These are phyloP conservation scores for Anneissia japonica DNA, from an alignment of 35 echinoderm and acorn worm genomes.

Conservation along the genomic window DNA sequence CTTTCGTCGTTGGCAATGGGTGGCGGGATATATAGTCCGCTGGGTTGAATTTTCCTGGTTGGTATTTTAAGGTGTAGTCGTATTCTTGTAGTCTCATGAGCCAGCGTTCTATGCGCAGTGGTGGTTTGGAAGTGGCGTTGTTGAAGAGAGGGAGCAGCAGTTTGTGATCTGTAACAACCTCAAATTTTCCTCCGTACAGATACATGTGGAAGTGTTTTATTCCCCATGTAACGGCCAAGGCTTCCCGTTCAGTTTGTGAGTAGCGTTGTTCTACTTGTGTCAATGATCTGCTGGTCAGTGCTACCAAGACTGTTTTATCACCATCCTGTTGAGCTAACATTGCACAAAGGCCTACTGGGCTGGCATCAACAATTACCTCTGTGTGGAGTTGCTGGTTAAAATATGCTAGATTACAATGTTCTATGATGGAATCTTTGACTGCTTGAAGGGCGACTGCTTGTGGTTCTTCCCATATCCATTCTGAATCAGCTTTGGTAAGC, in stretches of 20 bases:
- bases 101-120: constrained; percentile 53
- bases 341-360: constrained; percentile 28
- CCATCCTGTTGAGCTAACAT: constrained; percentile 27
- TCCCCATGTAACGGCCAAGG: constrained; percentile 38
- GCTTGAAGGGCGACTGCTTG: background rate
- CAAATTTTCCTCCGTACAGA: constrained; percentile 36
- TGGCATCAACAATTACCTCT: constrained; percentile 49
- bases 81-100: constrained; percentile 52
- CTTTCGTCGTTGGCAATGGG: background rate
- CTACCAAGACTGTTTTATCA: background rate
- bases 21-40: constrained; percentile 64
- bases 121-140: constrained; percentile 37
- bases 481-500: background rate
- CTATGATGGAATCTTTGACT: background rate
- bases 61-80: constrained; percentile 22
- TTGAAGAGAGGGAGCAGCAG: constrained; percentile 58
- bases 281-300: constrained; percentile 21
- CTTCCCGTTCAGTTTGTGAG: constrained; percentile 53
- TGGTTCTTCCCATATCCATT: background rate
- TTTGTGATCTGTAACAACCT: constrained; percentile 52
- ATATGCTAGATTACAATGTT: constrained; percentile 49
- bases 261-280: constrained; percentile 42
- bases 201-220: constrained; percentile 37
- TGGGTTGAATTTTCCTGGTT: constrained; percentile 47
- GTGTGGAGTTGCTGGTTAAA: constrained; percentile 38